Evolutionary conservation across 2,113 vertebrate species (phyloP).

Genomic region (Siniperca knerii): DNA sequence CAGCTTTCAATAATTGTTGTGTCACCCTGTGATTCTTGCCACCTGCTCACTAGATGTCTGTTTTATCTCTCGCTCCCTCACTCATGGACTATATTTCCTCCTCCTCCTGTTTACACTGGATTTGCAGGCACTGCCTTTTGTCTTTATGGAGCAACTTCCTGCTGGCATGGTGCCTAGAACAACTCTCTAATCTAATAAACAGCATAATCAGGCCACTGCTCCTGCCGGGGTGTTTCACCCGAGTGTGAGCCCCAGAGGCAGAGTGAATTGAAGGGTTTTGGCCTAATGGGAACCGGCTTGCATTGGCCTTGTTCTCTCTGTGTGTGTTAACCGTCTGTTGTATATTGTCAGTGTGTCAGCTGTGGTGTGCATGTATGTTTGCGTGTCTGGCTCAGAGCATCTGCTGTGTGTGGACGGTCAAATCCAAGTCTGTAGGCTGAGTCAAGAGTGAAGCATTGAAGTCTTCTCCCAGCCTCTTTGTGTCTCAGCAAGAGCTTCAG

Average conservation of each 20-base stretch:
- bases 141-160: conserved; percentile 51
- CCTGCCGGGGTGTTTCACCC: conserved; percentile 36
- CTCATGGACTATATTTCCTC: conserved; percentile 28
- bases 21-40: conserved; percentile 5
- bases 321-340: conserved; percentile 41
- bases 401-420: conserved; percentile 46
- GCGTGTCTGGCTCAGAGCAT: conserved; percentile 45
- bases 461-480: conserved; percentile 52
- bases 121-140: conserved; percentile 42
- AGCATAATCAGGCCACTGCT: conserved; percentile 57
- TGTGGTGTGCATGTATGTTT: conserved; percentile 44
- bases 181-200: conserved; percentile 69
- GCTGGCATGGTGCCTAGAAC: conserved; percentile 52
- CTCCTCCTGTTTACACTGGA: conserved; percentile 42
- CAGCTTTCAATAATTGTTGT: conserved; percentile 44
- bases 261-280: conserved; percentile 31
- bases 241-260: conserved; percentile 50
- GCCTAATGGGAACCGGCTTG: conserved; percentile 31
- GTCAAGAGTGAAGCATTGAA: conserved; percentile 49
- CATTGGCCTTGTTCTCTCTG: conserved; percentile 20
- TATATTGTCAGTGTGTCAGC: conserved; percentile 38
- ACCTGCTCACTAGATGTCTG: conserved; percentile 12
- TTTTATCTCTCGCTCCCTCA: conserved; percentile 29
- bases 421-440: conserved; percentile 41
- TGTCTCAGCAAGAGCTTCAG: conserved; percentile 58